Evolutionary conservation across 2,797 vertebrate genomes (phyloP).

Genomic region (Knipowitschia caucasica): DNA sequence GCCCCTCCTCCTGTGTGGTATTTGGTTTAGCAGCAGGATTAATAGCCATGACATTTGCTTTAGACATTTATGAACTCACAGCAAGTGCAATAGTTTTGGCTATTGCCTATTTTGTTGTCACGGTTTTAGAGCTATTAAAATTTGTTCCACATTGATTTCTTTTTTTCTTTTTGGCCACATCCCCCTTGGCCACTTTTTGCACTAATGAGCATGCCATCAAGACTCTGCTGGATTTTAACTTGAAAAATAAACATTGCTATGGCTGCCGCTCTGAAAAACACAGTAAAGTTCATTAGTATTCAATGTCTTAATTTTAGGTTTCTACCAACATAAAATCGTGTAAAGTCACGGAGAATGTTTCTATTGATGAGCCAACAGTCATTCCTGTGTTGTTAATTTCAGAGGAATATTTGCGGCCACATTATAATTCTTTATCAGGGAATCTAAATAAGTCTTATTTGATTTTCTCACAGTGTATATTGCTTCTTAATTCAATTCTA

Average conservation of each 20-base stretch:
- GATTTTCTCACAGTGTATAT: no score
- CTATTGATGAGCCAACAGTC: no score
- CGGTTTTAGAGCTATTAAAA: constrained; percentile 5
- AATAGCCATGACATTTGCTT: constrained; percentile 15
- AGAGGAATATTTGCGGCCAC: no score
- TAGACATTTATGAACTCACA: constrained; percentile 13
- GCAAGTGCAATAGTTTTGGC: constrained; percentile 14
- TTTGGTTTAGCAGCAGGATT: constrained; percentile 13
- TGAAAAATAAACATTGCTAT: background rate
- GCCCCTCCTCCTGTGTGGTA: constrained; percentile 11
- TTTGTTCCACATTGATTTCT: background rate
- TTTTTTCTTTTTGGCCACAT: background rate
- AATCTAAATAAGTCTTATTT: no score
- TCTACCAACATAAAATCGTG: no score
- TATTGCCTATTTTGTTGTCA: constrained; percentile 10
- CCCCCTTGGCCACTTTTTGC: background rate
- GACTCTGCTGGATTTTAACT: background rate
- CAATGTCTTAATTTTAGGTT: background rate
- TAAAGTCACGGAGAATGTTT: no score
- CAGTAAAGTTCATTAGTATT: background rate
- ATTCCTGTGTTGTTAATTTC: no score
- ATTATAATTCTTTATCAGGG: no score
- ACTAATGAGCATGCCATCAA: constrained; percentile 4
- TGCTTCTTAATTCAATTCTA: no score
- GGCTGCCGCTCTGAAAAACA: background rate